Evolutionary conservation across 2,888 invertebrate species (phyloP).

Genomic region (Rutpela maculata): DNA sequence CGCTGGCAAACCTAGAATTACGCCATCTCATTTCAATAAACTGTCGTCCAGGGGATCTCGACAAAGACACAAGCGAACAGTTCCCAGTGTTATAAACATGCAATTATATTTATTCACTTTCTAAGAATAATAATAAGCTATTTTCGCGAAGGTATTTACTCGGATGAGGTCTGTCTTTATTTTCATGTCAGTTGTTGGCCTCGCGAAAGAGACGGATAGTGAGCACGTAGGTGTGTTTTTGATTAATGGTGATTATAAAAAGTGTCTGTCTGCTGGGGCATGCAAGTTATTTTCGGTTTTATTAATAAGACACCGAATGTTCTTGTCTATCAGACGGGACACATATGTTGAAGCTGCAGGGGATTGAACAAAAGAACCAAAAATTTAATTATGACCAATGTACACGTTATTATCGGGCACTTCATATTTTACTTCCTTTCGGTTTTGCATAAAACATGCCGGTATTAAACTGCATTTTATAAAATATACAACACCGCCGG

Average conservation of each 20-base stretch:
- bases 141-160: constrained; percentile 56
- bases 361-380: constrained; percentile 47
- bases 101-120: constrained; percentile 69
- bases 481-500: background rate
- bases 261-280: constrained; percentile 67
- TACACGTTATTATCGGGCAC: background rate
- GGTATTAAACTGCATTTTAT: background rate
- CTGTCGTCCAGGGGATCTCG: constrained; percentile 37
- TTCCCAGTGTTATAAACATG: constrained; percentile 58
- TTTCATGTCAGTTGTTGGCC: background rate
- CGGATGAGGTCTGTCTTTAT: constrained; percentile 15
- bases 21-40: constrained; percentile 55
- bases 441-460: background rate
- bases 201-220: constrained; percentile 22
- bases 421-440: constrained; percentile 19
- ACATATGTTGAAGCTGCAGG: constrained; percentile 43
- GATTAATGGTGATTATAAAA: constrained; percentile 71
- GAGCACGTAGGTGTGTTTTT: constrained; percentile 64
- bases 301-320: constrained; percentile 73
- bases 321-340: constrained; percentile 69
- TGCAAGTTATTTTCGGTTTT: constrained; percentile 70
- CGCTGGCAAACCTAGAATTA: constrained; percentile 61
- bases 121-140: constrained; percentile 70
- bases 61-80: constrained; percentile 28
- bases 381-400: constrained; percentile 29